Evolutionary conservation across 2,797 vertebrate genomes (phyloP), one percentile per base, ranked within the genome.

Genomic region (Capromys pilorides): DNA sequence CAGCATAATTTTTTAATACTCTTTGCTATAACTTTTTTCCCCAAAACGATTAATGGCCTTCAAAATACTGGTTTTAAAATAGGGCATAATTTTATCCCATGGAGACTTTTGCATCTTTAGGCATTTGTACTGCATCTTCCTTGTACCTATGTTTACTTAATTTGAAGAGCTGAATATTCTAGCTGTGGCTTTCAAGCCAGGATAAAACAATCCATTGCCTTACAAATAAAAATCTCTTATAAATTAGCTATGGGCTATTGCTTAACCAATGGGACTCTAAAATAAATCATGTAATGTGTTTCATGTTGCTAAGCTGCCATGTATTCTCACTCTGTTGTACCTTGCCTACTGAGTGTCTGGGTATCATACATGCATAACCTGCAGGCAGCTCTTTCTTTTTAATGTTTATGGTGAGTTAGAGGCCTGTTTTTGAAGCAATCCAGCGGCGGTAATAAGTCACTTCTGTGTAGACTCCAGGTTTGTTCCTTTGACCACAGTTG

Each of bases 381-480:
- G 81, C 54, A 61, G 0, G 6, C 81, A 95, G 82, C 85, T 80
- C 66, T 57, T 57, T 14, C 39, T 83, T 66, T 93, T 84, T 95
- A 96, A 88, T 11, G 6, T 67, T 57, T 81, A 77, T 45, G 69
- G 36, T 62, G 85, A 93, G 86, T 98, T 96, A 98, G 86, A 98
- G 96, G 89, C 97, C 98, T 1, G 98, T 98, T 97, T 98, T 98
- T 96, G 97, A 97, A 95, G 97, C 97, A 94, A 98, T 98, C 98
- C 98, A 98, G 57, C 98, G 97, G 83, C 98, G 97, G 92, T 98
- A 98, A 93, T 98, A 98, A 95, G 97, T 97, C 93, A 98, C 98
- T 87, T 98, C 93, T 80, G 98, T 98, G 80, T 98, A 98, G 86
- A 98, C 98, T 93, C 98, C 98, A 64, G 98, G 98, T 87, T 98